Base-by-base conservation (phyloP, 2,797 vertebrate genomes). In the Huso huso region DNA sequence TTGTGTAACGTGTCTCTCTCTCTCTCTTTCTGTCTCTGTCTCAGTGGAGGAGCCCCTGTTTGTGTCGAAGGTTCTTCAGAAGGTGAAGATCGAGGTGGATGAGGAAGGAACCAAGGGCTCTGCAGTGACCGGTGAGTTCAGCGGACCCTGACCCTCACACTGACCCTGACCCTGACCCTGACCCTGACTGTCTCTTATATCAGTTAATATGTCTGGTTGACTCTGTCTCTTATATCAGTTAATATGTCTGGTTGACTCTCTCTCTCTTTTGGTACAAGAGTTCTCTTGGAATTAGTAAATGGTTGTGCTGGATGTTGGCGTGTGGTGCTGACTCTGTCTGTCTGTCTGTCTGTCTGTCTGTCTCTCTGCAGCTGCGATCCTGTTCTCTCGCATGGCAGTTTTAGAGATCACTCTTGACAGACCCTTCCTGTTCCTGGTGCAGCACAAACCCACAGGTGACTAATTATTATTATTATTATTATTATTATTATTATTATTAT, bases 401-500 rank as follows among this genome's bases (percentile, higher is more conserved):
- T 79, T 86, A 55, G 89, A 93, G 68, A 78, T 94, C 7, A 81
- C 86, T 49, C 74, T 96, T 76, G 88, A 95, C 69, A 78, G 85
- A 8, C 90, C 94, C 2, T 96, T 96, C 80, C 86, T 94, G 62
- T 94, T 94, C 51, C 74, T 95, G 55, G 88, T 95, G 69, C 86
- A 89, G 59, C 94, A 96, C 82, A 93, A 93, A 68, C 79, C 76
- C 51, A 94, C 93, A 77, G 92, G 93, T 94, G 70, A 86, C 78
- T 67, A n/a, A 2, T 37, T 37, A 37, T 37, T 37, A 37, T 37
- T 37, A 37, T 37, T 37, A 37, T 37, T 37, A 37, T 37, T 37
- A 37, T 37, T 37, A 37, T 37, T 37, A 37, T 37, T 37, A 37
- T 37, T 37, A 37, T 37, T 37, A 37, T 37, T 37, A 37, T 37